Evolutionary conservation across 2,797 vertebrate genomes (phyloP), one percentile per base, ranked within the genome.

Genomic region (Netta rufina): DNA sequence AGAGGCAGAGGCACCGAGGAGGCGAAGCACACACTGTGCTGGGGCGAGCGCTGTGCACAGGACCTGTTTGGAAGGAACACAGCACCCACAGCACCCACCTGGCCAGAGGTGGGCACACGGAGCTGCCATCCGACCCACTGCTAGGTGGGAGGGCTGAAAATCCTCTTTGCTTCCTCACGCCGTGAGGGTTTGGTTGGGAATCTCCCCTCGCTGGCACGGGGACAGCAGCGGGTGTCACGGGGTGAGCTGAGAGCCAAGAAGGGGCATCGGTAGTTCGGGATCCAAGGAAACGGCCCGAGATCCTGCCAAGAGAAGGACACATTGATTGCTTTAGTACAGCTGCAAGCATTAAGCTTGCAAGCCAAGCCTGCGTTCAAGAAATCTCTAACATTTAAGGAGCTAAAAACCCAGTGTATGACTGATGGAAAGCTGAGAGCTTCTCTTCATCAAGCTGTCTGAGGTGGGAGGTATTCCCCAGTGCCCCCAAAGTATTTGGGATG

Each of bases 401-500:
- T 87, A 30, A 70, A 78, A 27, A 22, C 53, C 24, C 36, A 7
- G 16, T 1, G 3, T 11, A 6, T 3, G 47, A 24, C 2, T 30
- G 36, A 57, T 54, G 60, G 65, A 27, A 61, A 67, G 33, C 10
- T 5, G n/a, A 30, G 38, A 43, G 56, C 56, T 45, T 43, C 76
- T 45, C 38, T 11, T 28, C 41, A 32, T 13, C 25, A 39, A 24
- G 49, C 54, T 15, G 32, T 56, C 54, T 11, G 27, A 61, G 20
- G 5, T 13, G 14, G 24, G 30, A 41, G 3, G 1, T 33, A 36
- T 36, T 64, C 72, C 43, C 60, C 79, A 18, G 76, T 41, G 71
- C 28, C 65, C n/a, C 27, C 36, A 36, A 3, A 1, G 0, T 3
- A 0, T 24, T n/a, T 62, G 36, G 38, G 64, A 16, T 3, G 30